Evolutionary conservation across 2,797 vertebrate species (phyloP), one percentile per base, ranked within the genome.

Genomic region (Adelosebastes latens): DNA sequence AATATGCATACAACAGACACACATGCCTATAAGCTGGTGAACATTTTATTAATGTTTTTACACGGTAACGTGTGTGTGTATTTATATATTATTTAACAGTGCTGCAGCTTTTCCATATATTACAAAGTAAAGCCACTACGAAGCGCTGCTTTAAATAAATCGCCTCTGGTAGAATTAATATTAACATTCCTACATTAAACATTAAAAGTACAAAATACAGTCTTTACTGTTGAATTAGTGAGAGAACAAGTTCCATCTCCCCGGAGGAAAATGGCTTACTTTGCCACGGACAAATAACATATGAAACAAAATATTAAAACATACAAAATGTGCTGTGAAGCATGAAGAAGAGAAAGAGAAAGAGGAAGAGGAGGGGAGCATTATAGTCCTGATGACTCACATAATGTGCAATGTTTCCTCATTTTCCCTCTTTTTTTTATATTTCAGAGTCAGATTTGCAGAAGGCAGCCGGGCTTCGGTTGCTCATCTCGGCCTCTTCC

Each of bases 401-500:
- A 49, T 16, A 7, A 6, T 46, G 49, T 68, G 56, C 52, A 34
- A 71, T 4, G 16, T 56, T 66, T 27, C 16, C 25, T 64, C 11
- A 18, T 25, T 64, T 75, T 75, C 2, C 2, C 2, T 18, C 52
- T 71, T 75, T 71, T 75, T 42, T 42, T 42, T 16, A 42, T 46
- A 77, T 89, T 92, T 80, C 79, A 79, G 75, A 89, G 83, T 87
- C 58, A 72, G 27, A 87, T 92, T 82, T 86, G 88, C 85, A 77
- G 87, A 75, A 89, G 65, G 52, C 84, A 85, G 85, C 74, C 71
- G 3, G 61, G 61, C 84, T 82, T 53, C 60, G 36, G 63, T 73
- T 77, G 80, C 72, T 85, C 85, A 68, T 88, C 68, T 88, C 83
- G 18, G 69, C 80, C 81, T 81, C 90, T 85, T 93, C 86, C 87